These are phyloP conservation scores for Lynx canadensis DNA, from an alignment of 2,113 vertebrate genomes.

Conservation along the genomic window DNA sequence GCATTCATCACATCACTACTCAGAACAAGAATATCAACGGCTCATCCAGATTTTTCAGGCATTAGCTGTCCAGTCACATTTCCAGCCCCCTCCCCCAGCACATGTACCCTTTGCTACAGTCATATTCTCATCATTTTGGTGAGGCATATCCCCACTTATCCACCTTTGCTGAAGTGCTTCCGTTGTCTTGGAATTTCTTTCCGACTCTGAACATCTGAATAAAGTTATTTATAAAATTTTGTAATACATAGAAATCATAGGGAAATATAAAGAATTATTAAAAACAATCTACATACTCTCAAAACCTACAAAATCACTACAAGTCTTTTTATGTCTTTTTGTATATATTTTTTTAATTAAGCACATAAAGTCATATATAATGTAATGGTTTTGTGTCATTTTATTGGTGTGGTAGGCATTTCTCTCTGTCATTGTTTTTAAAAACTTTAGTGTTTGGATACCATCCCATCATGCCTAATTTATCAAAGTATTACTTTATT, in stretches of 20 bases:
- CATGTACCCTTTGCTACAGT: accelerated
- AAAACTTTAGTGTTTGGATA: not conserved
- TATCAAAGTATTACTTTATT: not conserved
- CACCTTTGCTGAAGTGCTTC: not conserved
- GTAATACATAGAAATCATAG: not conserved
- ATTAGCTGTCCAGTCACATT: not conserved
- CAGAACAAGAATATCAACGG: not conserved
- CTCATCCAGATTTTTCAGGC: not conserved
- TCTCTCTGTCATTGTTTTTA: not conserved
- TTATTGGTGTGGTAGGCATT: not conserved
- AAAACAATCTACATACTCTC: not conserved
- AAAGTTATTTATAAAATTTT: not conserved
- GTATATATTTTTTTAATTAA: not conserved
- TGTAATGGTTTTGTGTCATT: not conserved
- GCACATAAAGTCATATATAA: not conserved
- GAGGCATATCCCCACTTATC: not conserved
- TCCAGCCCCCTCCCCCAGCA: not conserved
- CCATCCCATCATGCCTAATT: not conserved
- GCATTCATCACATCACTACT: not conserved
- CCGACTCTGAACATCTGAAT: not conserved
- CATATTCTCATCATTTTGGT: not conserved
- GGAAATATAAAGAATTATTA: not conserved
- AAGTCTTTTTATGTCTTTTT: not conserved
- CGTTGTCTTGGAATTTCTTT: not conserved
- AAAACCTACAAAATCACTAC: not conserved